A percentile compares a stretch with the other conserved stretches of the same genome.
These are phyloP conservation scores for Grallaria varia DNA, from an alignment of 2,113 vertebrate species.

Conservation along the genomic window DNA sequence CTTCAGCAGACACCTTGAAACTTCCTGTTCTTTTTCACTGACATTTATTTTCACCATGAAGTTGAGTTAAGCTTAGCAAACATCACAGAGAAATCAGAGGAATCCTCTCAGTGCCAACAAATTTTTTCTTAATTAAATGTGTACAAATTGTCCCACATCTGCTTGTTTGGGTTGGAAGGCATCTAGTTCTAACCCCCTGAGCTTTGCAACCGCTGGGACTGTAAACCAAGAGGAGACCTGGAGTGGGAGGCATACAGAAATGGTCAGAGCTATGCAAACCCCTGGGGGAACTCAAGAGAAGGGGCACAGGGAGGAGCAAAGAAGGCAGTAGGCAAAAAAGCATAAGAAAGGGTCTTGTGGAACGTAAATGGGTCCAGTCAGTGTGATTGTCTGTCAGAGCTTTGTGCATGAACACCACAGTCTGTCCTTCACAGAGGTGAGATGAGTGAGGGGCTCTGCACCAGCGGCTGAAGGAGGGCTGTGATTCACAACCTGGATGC, in stretches of 20 bases:
- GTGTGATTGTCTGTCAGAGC: neutral
- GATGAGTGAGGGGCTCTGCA: neutral
- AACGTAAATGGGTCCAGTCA: rapidly evolving
- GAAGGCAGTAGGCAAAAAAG: neutral
- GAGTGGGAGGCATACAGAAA: neutral
- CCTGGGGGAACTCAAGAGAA: neutral
- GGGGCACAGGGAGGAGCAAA: neutral
- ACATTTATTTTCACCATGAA: neutral
- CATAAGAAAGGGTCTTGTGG: neutral
- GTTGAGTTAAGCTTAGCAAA: neutral
- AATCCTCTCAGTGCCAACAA: neutral
- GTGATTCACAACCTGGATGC: too few relatives aligned
- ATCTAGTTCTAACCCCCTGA: neutral
- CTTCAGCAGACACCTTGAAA: neutral
- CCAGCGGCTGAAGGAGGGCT: neutral
- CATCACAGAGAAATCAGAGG: neutral
- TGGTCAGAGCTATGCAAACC: neutral
- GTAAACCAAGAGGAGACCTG: neutral
- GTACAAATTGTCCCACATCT: neutral
- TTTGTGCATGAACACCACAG: neutral
- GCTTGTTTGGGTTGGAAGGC: neutral
- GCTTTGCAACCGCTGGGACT: neutral
- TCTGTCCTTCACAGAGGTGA: neutral
- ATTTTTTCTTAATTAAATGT: neutral
- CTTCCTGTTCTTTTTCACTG: neutral